phyloP scores from a whole-genome alignment of 2,113 vertebrate genomes.

The Xenopus borealis region DNA sequence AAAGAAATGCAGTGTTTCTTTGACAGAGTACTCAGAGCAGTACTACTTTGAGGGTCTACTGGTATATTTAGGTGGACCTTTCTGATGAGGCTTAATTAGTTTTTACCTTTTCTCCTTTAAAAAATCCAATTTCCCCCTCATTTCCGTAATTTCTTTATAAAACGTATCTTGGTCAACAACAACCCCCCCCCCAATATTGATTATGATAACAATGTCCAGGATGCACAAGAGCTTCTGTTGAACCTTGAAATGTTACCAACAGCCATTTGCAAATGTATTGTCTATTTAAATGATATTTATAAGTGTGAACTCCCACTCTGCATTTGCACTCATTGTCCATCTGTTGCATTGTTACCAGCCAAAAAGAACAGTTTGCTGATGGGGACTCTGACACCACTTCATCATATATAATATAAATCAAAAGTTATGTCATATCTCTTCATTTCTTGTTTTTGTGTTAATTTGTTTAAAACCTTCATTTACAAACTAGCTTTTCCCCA shows the following conservation, averaged over 20 bases:
- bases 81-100: too few species aligned
- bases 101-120: too few species aligned
- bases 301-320: slow-evolving; percentile 29
- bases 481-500: background rate
- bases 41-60: too few species aligned
- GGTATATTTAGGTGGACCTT: too few species aligned
- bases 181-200: background rate
- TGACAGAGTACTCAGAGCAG: too few species aligned
- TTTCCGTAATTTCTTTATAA: too few species aligned
- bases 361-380: slow-evolving; percentile 39
- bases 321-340: slow-evolving; percentile 36
- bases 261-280: slow-evolving; percentile 35
- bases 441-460: background rate
- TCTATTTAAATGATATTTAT: slow-evolving; percentile 39
- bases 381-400: slow-evolving; percentile 15
- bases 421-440: background rate
- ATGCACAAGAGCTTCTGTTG: background rate
- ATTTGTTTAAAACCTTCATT: background rate
- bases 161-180: background rate
- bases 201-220: background rate
- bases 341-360: slow-evolving; percentile 28
- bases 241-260: slow-evolving; percentile 8
- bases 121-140: too few species aligned
- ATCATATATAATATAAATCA: slow-evolving; percentile 6
- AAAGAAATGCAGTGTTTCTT: too few species aligned